These are phyloP conservation scores for Erpornis zantholeuca DNA, from an alignment of 2,113 vertebrate species.

Conservation along the genomic window DNA sequence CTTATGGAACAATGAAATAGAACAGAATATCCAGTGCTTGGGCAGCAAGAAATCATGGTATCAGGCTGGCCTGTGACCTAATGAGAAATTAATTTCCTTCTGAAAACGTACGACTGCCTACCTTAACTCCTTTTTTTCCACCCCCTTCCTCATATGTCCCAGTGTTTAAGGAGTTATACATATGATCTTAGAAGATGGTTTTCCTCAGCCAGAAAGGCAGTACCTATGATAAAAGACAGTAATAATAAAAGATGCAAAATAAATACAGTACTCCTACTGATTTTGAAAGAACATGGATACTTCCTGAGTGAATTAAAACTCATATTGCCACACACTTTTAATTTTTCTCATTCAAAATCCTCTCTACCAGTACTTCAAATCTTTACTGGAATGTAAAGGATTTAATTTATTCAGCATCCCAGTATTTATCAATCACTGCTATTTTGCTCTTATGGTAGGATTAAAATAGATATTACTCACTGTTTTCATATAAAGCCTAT, in stretches of 20 bases:
- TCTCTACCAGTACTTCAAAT: neutral
- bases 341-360: neutral
- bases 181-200: neutral
- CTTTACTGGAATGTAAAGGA: neutral
- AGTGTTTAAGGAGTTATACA: neutral
- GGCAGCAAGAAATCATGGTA: neutral
- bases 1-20: neutral
- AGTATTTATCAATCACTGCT: neutral
- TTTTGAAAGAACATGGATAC: neutral
- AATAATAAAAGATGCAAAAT: neutral
- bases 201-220: neutral
- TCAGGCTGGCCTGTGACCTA: neutral
- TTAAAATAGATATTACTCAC: neutral
- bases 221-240: neutral
- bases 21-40: neutral
- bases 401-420: fast-evolving
- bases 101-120: neutral
- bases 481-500: neutral
- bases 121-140: neutral
- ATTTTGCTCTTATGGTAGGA: neutral
- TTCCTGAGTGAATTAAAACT: neutral
- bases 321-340: neutral
- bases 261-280: neutral
- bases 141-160: neutral
- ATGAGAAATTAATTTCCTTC: neutral